A percentile compares a stretch with the other conserved stretches of the same genome.
Evolutionary conservation across 2,797 vertebrate genomes (phyloP).

Genomic region (Euphonia xanthogaster): DNA sequence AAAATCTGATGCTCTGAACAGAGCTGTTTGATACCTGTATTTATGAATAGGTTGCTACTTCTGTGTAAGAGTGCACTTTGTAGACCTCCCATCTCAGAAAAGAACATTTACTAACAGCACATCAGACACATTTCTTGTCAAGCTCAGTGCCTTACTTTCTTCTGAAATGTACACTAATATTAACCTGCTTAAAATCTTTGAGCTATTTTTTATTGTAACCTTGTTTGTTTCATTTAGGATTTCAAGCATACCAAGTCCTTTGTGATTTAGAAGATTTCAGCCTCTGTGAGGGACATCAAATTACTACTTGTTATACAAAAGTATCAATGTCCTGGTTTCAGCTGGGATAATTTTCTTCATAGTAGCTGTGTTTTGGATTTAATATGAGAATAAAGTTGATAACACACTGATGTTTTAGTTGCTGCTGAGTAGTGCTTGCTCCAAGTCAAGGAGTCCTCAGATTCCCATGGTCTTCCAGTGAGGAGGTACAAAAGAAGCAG

Average conservation of each 20-base stretch:
- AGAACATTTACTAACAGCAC: background rate
- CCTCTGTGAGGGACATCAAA: slow-evolving; percentile 65
- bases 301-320: slow-evolving; percentile 59
- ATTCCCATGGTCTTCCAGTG: background rate
- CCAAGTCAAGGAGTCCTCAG: background rate
- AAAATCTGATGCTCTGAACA: background rate
- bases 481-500: background rate
- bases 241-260: slow-evolving; percentile 99
- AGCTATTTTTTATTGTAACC: background rate
- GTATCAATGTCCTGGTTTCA: slow-evolving; percentile 20
- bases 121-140: background rate
- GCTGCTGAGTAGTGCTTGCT: background rate
- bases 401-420: background rate
- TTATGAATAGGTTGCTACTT: background rate
- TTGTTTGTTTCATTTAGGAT: slow-evolving; percentile 78
- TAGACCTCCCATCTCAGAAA: background rate
- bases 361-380: background rate
- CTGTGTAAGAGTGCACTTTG: background rate
- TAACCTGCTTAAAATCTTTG: background rate
- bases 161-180: background rate
- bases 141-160: background rate
- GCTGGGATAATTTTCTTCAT: background rate
- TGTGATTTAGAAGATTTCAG: slow-evolving; percentile 78
- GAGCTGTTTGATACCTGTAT: background rate
- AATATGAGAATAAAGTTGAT: background rate